phyloP scores from a whole-genome alignment of 2,797 vertebrate species.

The Ataeniobius toweri region DNA sequence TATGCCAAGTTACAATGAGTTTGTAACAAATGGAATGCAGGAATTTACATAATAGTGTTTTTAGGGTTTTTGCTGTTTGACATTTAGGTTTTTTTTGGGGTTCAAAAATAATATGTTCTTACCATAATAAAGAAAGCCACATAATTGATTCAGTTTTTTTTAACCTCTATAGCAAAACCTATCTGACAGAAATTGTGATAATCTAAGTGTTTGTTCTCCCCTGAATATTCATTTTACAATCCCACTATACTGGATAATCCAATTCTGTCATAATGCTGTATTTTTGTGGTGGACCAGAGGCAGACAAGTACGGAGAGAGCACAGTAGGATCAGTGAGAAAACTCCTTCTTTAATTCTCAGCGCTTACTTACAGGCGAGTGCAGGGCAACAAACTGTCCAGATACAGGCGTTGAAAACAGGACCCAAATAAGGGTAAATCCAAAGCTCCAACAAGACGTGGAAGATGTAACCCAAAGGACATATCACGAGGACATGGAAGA shows the following conservation, averaged over 20 bases:
- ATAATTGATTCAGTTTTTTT: slow-evolving; percentile 26
- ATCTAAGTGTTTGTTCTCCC: slow-evolving; percentile 63
- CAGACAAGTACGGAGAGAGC: too few species aligned
- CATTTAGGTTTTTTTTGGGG: slow-evolving; percentile 6
- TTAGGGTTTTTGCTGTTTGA: slow-evolving; percentile 25
- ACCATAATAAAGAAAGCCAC: not conserved
- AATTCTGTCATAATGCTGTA: too few species aligned
- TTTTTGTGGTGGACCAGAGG: too few species aligned
- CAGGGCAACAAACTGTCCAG: too few species aligned
- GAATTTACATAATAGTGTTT: slow-evolving; percentile 30
- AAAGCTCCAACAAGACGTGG: too few species aligned
- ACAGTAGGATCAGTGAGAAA: too few species aligned
- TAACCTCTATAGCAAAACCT: slow-evolving; percentile 22
- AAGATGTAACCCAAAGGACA: too few species aligned
- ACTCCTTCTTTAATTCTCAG: too few species aligned
- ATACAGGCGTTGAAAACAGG: too few species aligned
- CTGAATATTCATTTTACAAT: slow-evolving; percentile 66
- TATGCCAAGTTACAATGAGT: slow-evolving; percentile 9
- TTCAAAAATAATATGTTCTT: not conserved
- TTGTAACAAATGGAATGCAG: slow-evolving; percentile 9
- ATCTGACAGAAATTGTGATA: slow-evolving; percentile 55
- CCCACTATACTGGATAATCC: slow-evolving; percentile 65
- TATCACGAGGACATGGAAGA: too few species aligned
- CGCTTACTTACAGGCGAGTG: too few species aligned
- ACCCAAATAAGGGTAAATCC: too few species aligned